Evolutionary conservation across 2,888 invertebrate species (phyloP), one percentile per base, ranked within the genome.

Genomic region (Pecten maximus): DNA sequence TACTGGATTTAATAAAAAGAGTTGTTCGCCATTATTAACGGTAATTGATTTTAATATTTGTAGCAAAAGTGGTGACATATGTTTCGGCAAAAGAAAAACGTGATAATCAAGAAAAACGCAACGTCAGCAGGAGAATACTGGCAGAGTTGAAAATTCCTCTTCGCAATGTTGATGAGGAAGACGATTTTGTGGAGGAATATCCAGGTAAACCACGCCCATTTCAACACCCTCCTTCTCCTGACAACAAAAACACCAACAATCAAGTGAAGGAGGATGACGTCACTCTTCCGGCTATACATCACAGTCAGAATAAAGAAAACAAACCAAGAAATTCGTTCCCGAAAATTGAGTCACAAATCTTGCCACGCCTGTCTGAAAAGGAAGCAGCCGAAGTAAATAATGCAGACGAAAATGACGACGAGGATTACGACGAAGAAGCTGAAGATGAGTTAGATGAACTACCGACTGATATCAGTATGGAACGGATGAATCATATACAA

Each of bases 121-220:
- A 92, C 35, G 92, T 93, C 44, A 94, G 93, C 92, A 91, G 94
- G 23, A 91, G 93, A 39, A 91, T 94, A 12, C 91, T 95, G 19
- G 93, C 94, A 16, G 95, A 95, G 89, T 48, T 95, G 12, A 91
- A 92, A 35, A 91, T 95, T 19, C 94, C 94, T 0, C 90, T 94
- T 2, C 89, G 92, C n/a, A 90, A 91, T 19, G 88, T 89, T 28
- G 91, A 91, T 23, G 91, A 90, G 10, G 92, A 92, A n/a, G 92
- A 92, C 12, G 89, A 90, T 15, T 90, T 93, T 0, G 90, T 89
- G 28, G 91, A 92, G 54, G 91, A 92, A 16, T 90, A 87, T 87
- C 93, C 93, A 6, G 94, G 94, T n/a, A 92, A 92, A 91, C 93
- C 92, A 35, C 90, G 89, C 35, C 91, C 93, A 16, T 94, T 94